Evolutionary conservation across 2,888 invertebrate genomes (phyloP).

Genomic region (Synanthedon vespiformis): DNA sequence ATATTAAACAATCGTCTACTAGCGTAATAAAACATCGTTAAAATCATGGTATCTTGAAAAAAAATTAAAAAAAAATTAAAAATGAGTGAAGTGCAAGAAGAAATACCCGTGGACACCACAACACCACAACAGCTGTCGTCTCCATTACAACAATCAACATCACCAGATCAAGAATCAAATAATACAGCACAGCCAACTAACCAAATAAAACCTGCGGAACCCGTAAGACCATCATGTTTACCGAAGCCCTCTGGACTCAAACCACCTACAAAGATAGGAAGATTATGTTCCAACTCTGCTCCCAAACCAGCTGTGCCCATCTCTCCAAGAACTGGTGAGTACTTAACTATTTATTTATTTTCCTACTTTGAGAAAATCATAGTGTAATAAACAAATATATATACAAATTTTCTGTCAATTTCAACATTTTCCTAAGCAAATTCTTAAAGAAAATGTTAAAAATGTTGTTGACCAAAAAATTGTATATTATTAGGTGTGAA

Average conservation of each 20-base stretch:
- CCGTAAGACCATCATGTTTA: constrained; percentile 44
- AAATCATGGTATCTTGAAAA: background rate
- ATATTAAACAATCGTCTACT: too few species aligned
- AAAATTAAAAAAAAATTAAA: background rate
- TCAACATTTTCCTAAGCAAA: too few species aligned
- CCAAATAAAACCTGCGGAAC: constrained; percentile 23
- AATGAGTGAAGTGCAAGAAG: constrained; percentile 56
- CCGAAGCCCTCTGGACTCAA: constrained; percentile 73
- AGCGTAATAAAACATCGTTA: background rate
- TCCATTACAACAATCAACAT: constrained; percentile 26
- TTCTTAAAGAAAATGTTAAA: too few species aligned
- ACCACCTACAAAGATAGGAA: constrained; percentile 76
- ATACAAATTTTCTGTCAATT: too few species aligned
- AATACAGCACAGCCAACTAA: constrained; percentile 25
- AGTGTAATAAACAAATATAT: too few species aligned
- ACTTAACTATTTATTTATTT: background rate
- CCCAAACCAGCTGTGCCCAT: constrained; percentile 77
- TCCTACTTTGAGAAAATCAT: background rate
- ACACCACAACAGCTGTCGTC: constrained; percentile 23
- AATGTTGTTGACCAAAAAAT: too few species aligned
- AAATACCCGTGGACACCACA: constrained; percentile 16
- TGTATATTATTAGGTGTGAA: too few species aligned
- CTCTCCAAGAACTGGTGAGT: constrained; percentile 67
- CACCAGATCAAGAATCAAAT: constrained; percentile 35
- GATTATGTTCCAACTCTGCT: constrained; percentile 72